A percentile compares a stretch with the other conserved stretches of the same genome.
Conservation (phyloP, 35 echinoderm and acorn worm species). For the Apostichopus californicus region DNA sequence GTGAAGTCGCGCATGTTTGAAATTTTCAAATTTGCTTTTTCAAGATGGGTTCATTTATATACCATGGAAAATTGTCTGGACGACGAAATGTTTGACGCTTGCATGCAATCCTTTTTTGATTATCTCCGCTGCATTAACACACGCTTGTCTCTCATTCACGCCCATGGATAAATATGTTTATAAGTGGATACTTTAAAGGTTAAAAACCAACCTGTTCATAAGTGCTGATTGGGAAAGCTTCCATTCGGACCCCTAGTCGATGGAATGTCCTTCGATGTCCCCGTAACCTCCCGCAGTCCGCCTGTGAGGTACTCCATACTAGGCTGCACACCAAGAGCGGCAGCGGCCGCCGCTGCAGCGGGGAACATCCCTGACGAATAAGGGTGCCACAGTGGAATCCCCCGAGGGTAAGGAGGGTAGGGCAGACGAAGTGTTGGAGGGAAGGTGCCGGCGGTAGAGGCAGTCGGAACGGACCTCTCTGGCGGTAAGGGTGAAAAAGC, state of each 20-base stretch:
- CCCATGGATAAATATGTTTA: too few relatives aligned
- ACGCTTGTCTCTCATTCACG: too few relatives aligned
- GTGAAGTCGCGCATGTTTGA: too few relatives aligned
- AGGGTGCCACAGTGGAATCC: constrained; percentile 90
- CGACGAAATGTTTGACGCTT: too few relatives aligned
- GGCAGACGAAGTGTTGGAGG: constrained; percentile 82
- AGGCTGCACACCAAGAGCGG: constrained; percentile 71
- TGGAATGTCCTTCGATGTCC: constrained; percentile 41
- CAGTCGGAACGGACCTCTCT: constrained; percentile 67
- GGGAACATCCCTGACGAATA: constrained; percentile 89
- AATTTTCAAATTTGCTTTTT: too few relatives aligned
- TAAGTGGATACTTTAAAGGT: too few relatives aligned
- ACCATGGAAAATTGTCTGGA: too few relatives aligned
- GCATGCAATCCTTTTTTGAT: too few relatives aligned
- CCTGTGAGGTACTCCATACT: constrained; percentile 56
- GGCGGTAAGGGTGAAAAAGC: constrained; percentile 90
- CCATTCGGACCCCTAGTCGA: constrained; percentile 31
- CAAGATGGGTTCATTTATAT: too few relatives aligned
- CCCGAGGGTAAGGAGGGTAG: constrained; percentile 89
- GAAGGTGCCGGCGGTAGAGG: constrained; percentile 60
- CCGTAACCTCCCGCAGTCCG: constrained; percentile 21
- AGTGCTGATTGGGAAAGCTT: constrained; percentile 29
- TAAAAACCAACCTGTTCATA: constrained; percentile 18
- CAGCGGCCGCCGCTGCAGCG: constrained; percentile 59
- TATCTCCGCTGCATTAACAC: too few relatives aligned